Percentiles rank a stretch among this genome's conserved stretches.
Conservation (phyloP, 2,888 invertebrate species). For the Dynastes tityus region DNA sequence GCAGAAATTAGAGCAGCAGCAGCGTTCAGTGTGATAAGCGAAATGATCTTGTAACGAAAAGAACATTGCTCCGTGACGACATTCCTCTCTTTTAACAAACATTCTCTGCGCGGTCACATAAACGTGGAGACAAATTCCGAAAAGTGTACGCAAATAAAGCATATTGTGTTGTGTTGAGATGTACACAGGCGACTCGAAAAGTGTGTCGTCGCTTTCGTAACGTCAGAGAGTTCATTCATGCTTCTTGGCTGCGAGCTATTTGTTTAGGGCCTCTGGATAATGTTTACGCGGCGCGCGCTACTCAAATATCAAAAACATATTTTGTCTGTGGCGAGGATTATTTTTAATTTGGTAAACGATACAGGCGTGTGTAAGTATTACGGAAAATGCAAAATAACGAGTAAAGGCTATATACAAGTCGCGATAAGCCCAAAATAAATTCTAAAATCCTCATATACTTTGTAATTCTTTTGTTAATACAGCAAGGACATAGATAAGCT, state of each 20-base stretch:
- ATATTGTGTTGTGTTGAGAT: background rate
- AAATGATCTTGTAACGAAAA: conserved; percentile 11
- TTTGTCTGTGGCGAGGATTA: conserved; percentile 29
- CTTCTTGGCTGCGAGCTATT: conserved; percentile 29
- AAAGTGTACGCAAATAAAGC: conserved; percentile 23
- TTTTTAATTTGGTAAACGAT: conserved; percentile 32
- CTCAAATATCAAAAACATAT: conserved; percentile 36
- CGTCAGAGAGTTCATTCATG: conserved; percentile 29
- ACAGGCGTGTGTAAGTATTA: background rate
- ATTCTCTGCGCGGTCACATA: background rate
- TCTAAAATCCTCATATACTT: background rate
- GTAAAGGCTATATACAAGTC: background rate
- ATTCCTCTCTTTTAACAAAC: background rate
- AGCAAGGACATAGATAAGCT: no score
- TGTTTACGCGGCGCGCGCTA: conserved; percentile 21
- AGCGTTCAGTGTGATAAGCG: background rate
- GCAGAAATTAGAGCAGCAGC: background rate
- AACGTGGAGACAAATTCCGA: conserved; percentile 1
- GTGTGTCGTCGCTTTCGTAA: conserved; percentile 34
- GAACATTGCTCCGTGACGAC: conserved; percentile 12
- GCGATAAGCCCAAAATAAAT: background rate
- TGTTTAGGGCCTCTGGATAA: conserved; percentile 38
- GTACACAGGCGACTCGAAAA: conserved; percentile 10
- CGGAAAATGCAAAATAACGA: background rate
- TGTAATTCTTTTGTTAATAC: background rate